Percentiles rank a stretch among this genome's conserved stretches.
Conservation (phyloP, 1,140 invertebrate species). For the Eumeta japonica region DNA sequence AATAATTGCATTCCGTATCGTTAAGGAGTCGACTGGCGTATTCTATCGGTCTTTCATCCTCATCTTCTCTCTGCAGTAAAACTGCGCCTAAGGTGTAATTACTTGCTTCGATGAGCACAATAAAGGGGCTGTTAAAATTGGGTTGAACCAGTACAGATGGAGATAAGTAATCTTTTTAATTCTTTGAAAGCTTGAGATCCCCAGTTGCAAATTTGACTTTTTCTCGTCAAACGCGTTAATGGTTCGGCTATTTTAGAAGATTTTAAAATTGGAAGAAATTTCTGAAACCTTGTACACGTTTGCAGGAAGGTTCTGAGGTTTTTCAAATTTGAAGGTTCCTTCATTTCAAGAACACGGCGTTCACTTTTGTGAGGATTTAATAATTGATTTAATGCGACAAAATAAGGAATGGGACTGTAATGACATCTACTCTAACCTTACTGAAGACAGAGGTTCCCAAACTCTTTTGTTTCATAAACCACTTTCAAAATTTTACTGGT, state of each 20-base stretch:
- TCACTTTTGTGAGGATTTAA: constrained; percentile 9
- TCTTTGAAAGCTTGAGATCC: constrained; percentile 2
- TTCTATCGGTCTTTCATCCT: constrained; percentile 35
- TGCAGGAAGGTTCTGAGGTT: constrained; percentile 15
- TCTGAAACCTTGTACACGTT: constrained; percentile 25
- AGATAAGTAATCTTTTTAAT: constrained; percentile 1
- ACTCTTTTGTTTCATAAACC: no score
- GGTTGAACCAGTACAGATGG: constrained; percentile 16
- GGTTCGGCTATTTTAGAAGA: constrained; percentile 32
- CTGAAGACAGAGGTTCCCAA: no score
- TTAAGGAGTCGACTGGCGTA: constrained; percentile 38
- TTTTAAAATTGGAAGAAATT: constrained; percentile 30
- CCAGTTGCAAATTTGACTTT: constrained; percentile 20
- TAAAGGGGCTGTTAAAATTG: constrained; percentile 15
- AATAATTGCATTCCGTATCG: constrained; percentile 44
- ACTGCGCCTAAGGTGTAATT: constrained; percentile 24
- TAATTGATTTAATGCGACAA: constrained; percentile 13
- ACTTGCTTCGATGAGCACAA: constrained; percentile 24
- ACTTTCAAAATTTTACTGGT: no score
- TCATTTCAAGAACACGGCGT: constrained; percentile 11
- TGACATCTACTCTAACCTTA: no score
- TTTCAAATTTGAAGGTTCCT: constrained; percentile 16
- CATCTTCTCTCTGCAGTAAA: constrained; percentile 25
- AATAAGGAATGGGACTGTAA: constrained; percentile 8
- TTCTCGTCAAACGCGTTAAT: constrained; percentile 25